Conservation (phyloP, 2,888 invertebrate genomes). For the Vandiemenella viatica region DNA sequence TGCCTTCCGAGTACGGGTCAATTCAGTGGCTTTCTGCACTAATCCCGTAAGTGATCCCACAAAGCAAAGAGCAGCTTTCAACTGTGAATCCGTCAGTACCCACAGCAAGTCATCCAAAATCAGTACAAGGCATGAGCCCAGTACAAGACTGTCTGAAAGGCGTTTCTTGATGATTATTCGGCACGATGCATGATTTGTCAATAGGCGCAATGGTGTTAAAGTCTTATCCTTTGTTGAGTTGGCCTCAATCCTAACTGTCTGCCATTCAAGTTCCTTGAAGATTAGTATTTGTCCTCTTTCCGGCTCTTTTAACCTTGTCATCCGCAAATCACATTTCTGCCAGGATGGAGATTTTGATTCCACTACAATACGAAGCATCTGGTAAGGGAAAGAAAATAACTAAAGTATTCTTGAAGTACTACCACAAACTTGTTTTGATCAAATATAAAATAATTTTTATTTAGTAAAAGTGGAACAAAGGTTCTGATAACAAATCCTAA, state of each 20-base stretch:
- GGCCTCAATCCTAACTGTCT: slow-evolving; percentile 89
- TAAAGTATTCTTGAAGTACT: slow-evolving; percentile 10
- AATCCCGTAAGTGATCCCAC: slow-evolving; percentile 70
- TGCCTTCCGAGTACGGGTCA: slow-evolving; percentile 68
- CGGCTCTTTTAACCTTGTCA: slow-evolving; percentile 82
- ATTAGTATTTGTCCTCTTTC: slow-evolving; percentile 79
- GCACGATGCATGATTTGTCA: slow-evolving; percentile 88
- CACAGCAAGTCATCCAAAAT: slow-evolving; percentile 92
- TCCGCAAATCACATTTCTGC: slow-evolving; percentile 69
- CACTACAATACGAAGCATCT: slow-evolving; percentile 85
- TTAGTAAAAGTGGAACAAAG: too few species aligned
- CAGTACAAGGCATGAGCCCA: slow-evolving; percentile 80
- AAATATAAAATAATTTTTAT: neutral
- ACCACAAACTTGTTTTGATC: neutral
- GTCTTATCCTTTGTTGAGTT: slow-evolving; percentile 61
- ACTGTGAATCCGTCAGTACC: slow-evolving; percentile 91
- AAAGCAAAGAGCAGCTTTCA: slow-evolving; percentile 84
- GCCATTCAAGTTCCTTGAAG: slow-evolving; percentile 96
- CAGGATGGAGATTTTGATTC: slow-evolving; percentile 90
- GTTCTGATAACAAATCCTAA: too few species aligned
- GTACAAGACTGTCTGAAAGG: slow-evolving; percentile 79
- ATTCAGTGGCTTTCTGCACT: slow-evolving; percentile 63
- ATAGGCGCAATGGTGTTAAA: slow-evolving; percentile 74
- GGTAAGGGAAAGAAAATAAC: slow-evolving; percentile 20
- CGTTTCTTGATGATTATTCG: slow-evolving; percentile 91